Percentiles rank a stretch among this genome's conserved stretches.
Conservation (phyloP, 2,888 invertebrate genomes). For the Amiota mariae region DNA sequence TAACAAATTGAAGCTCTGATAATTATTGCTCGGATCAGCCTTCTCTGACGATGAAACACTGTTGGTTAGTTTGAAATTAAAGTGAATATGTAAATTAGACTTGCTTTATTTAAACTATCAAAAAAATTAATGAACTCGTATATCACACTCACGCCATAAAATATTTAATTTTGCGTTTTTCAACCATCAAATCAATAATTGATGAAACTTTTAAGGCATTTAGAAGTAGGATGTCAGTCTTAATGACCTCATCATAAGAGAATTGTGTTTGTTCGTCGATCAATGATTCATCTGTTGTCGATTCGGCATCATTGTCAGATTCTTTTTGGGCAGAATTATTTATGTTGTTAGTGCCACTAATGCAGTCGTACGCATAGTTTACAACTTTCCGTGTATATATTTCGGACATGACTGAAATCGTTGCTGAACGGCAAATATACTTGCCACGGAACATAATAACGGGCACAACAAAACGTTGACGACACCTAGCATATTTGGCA, state of each 20-base stretch:
- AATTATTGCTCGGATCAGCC: constrained; percentile 84
- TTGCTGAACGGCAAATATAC: constrained; percentile 83
- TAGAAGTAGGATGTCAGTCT: constrained; percentile 80
- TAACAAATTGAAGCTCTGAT: constrained; percentile 81
- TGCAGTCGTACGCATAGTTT: constrained; percentile 73
- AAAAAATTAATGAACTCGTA: not conserved
- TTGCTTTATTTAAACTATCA: not conserved
- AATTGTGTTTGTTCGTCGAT: constrained; percentile 64
- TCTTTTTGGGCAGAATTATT: constrained; percentile 55
- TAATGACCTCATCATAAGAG: constrained; percentile 70
- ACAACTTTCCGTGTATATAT: constrained; percentile 81
- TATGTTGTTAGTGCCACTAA: constrained; percentile 56
- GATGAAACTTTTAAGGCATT: constrained; percentile 81
- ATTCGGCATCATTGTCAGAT: constrained; percentile 67
- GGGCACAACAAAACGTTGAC: constrained; percentile 84
- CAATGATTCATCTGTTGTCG: constrained; percentile 66
- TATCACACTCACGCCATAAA: constrained; percentile 81
- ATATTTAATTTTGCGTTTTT: constrained; percentile 88
- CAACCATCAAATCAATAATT: constrained; percentile 88
- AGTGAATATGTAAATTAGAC: constrained; percentile 36
- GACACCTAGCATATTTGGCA: constrained; percentile 82
- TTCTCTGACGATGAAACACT: constrained; percentile 89
- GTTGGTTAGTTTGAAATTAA: constrained; percentile 39
- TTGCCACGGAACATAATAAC: constrained; percentile 85
- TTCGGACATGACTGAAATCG: constrained; percentile 83